Conservation (phyloP, 2,888 invertebrate genomes). For the Caenorhabditis virilis region DNA sequence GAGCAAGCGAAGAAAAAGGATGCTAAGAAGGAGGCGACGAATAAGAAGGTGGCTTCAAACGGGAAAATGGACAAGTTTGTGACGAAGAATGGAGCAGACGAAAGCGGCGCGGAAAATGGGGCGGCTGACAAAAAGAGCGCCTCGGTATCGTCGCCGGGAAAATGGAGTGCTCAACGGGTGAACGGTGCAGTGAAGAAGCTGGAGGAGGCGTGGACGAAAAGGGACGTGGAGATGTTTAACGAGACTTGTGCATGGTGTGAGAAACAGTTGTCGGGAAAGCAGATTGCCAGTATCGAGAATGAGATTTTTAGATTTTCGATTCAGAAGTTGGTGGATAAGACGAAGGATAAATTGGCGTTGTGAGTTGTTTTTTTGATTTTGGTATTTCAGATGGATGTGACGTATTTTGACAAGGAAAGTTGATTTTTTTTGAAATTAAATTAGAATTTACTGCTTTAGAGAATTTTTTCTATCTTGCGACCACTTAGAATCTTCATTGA, state of each 20-base stretch:
- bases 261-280: constrained; percentile 16
- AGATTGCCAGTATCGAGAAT: constrained; percentile 14
- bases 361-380: no score
- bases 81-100: constrained; percentile 7
- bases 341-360: constrained; percentile 13
- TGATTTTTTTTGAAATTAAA: no score
- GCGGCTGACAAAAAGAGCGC: not conserved
- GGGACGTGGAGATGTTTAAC: constrained; percentile 30
- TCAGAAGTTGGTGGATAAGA: constrained; percentile 16
- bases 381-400: no score
- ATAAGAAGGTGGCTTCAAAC: not conserved
- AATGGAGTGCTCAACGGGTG: constrained; percentile 2
- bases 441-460: no score
- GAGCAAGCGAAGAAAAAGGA: constrained; percentile 10
- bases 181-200: constrained; percentile 18
- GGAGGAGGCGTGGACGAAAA: constrained; percentile 29
- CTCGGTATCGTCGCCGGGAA: constrained; percentile 2
- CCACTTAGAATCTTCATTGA: no score
- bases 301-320: constrained; percentile 12
- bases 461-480: no score
- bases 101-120: no score
- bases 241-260: constrained; percentile 24
- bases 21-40: constrained; percentile 6
- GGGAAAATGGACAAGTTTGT: constrained; percentile 21
- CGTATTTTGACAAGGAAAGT: no score